Evolutionary conservation across 2,888 invertebrate genomes (phyloP), one percentile per base, ranked within the genome.

Genomic region (Acleris holmiana): DNA sequence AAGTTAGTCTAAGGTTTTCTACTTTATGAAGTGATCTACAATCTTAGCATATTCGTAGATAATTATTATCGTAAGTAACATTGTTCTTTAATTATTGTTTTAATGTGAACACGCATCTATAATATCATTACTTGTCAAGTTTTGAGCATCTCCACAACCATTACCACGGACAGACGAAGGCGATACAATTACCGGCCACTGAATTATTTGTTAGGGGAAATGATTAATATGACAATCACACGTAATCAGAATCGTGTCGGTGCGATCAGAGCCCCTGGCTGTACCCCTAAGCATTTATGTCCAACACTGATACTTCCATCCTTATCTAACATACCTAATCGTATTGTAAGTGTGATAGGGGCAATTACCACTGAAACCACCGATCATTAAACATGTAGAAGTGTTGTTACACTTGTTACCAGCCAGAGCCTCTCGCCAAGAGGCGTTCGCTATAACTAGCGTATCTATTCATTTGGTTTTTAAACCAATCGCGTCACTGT

Each of bases 211-310:
- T 89, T 91, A 88, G 85, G 83, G 85, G 88, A 90, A 89, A 91
- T 91, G 91, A 91, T 91, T 91, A 91, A 91, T 91, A 90, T 89
- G 88, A 90, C 89, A 86, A 91, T 89, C 91, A 86, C 83, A 83
- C 84, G 84, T 91, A 91, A 90, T 90, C 86, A 88, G 83, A 90
- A 86, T 90, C 91, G 91, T 91, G 91, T 84, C 80, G 83, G 83
- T 78, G 79, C 89, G 86, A 91, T 91, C 90, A 91, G 79, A 83
- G 82, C 79, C 76, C 47, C 48, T 54, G 44, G 47, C 46, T 19
- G 17, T 56, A 54, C 19, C 41, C 41, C n/a, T 7, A 41, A 47
- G 35, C 57, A 35, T 46, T 35, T 44, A 50, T 46, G 46, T 29
- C 56, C 18, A 49, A 49, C 51, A 49, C 51, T 35, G 21, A n/a